Evolutionary conservation across 2,113 vertebrate species (phyloP), one percentile per base, ranked within the genome.

Genomic region (Elanoides forficatus): DNA sequence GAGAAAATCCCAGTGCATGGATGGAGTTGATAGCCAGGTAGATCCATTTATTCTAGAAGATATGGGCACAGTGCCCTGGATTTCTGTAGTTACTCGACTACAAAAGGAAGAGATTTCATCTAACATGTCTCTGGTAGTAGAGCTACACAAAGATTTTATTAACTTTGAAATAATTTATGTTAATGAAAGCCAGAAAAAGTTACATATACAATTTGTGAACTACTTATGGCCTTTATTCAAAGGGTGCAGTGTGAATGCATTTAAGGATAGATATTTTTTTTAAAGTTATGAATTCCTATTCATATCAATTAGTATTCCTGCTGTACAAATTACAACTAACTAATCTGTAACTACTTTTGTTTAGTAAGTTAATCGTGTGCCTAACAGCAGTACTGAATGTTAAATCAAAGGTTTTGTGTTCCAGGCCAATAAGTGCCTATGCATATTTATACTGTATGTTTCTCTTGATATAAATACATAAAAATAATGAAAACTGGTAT

Each of bases 211-310:
- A 38, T 42, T 87, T 0, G 6, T 5, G 2, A 66, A 17, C 7
- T 52, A 22, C 9, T 40, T 50, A 34, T 7, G 18, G 6, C n/a
- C 15, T 40, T 76, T 58, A 63, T 63, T 58, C 10, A 32, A 66
- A 72, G 9, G 7, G 6, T 43, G 22, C 2, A 25, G 18, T 42
- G 3, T 50, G 27, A 89, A 62, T 0, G 0, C 5, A 11, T 18
- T n/a, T 30, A 36, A 71, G 8, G 25, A 25, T 29, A 48, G 16
- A 13, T 47, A 10, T 34, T 62, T 62, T 38, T 80, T 87, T 50
- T 5, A 16, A 10, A 43, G 6, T 55, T 40, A 30, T 4, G 1
- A 11, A 36, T 67, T 89, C 20, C 5, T 78, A 13, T 53, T 53
- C 10, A 21, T 48, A 52, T 27, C 18, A 82, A 13, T 60, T 42